phyloP scores from a whole-genome alignment of 37 sponge, comb jelly and placozoan species.

The Aphrocallistes beatrix region DNA sequence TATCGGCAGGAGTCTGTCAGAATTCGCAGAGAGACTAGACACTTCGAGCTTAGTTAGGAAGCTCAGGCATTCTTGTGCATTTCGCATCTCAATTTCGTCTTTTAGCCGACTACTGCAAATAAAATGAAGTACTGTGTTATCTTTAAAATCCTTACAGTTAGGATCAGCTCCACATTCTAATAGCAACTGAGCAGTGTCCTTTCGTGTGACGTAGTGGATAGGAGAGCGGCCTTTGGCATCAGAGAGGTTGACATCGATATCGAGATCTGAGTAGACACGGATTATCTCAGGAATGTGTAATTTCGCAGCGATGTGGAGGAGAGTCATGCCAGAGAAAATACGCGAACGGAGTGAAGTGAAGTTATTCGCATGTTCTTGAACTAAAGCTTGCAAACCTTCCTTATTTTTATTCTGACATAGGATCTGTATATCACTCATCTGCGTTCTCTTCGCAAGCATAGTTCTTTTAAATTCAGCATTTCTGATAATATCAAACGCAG shows the following conservation, averaged over 20 bases:
- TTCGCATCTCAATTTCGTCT: background rate
- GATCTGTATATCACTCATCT: background rate
- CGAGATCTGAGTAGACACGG: background rate
- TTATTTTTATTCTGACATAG: background rate
- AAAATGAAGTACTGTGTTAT: background rate
- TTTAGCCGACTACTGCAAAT: background rate
- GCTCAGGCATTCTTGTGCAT: background rate
- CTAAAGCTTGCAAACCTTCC: background rate
- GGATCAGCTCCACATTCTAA: background rate
- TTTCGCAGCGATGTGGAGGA: slow-evolving; percentile 10
- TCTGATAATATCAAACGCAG: background rate
- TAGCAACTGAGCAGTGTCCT: background rate
- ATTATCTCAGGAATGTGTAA: background rate
- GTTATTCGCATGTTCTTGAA: background rate
- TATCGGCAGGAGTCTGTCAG: background rate
- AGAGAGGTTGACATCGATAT: background rate
- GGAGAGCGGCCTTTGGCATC: background rate
- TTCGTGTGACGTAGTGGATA: background rate
- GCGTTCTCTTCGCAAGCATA: background rate
- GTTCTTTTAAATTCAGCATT: background rate
- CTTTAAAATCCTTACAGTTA: background rate
- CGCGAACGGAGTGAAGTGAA: background rate
- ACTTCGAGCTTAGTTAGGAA: background rate
- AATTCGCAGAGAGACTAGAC: background rate
- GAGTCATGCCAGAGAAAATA: background rate